Evolutionary conservation across 2,888 invertebrate species (phyloP).

Genomic region (Neelides folsomi): DNA sequence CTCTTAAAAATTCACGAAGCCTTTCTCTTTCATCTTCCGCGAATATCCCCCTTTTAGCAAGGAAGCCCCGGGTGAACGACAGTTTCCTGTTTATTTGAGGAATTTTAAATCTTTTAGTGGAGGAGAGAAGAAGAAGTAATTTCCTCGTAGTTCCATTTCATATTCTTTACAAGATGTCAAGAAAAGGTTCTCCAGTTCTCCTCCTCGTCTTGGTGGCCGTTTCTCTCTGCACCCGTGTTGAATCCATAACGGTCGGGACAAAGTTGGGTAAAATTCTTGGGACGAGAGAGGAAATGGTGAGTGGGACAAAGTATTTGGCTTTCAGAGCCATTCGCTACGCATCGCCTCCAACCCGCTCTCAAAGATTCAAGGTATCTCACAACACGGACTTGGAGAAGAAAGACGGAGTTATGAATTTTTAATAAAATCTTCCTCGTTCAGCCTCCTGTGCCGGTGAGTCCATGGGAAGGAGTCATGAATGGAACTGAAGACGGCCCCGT

Average conservation of each 20-base stretch:
- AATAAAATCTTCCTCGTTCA: constrained; percentile 11
- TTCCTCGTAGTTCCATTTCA: too few relatives aligned
- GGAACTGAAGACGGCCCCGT: constrained; percentile 31
- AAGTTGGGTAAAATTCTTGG: constrained; percentile 33
- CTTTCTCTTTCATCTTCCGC: too few relatives aligned
- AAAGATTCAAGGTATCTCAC: constrained; percentile 33
- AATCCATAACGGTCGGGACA: constrained; percentile 25
- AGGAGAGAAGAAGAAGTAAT: too few relatives aligned
- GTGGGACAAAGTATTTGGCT: constrained; percentile 29
- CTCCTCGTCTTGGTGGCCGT: too few relatives aligned
- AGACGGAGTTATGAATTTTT: neutral
- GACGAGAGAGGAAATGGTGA: constrained; percentile 20
- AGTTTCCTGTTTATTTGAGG: too few relatives aligned
- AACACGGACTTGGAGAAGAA: neutral
- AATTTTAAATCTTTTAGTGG: too few relatives aligned
- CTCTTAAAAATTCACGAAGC: too few relatives aligned
- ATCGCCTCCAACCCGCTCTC: constrained; percentile 30
- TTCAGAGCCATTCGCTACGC: constrained; percentile 35
- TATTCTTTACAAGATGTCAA: too few relatives aligned
- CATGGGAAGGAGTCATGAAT: constrained; percentile 32
- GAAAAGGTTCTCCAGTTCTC: too few relatives aligned
- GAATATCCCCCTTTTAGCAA: too few relatives aligned
- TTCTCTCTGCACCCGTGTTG: constrained; percentile 5
- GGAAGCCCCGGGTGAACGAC: too few relatives aligned
- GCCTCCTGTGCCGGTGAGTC: constrained; percentile 30